phyloP scores from a whole-genome alignment of 2,888 invertebrate genomes.

The Dynastes grantii region DNA sequence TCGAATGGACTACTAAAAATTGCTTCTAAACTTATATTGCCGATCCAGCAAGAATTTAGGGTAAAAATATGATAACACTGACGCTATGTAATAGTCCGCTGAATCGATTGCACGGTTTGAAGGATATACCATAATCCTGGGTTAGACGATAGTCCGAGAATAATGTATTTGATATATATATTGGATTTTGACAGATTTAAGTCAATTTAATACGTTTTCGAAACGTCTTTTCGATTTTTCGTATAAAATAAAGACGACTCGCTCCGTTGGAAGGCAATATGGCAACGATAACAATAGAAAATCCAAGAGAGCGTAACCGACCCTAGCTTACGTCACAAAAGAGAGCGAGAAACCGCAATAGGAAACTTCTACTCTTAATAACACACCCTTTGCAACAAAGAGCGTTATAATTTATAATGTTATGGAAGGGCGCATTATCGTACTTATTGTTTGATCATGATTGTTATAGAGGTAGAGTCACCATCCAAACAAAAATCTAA shows the following conservation, averaged over 20 bases:
- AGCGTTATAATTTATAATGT: not conserved
- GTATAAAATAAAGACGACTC: constrained; percentile 24
- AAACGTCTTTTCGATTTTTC: constrained; percentile 29
- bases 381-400: not conserved
- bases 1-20: not conserved
- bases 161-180: constrained; percentile 31
- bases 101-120: constrained; percentile 2
- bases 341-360: constrained; percentile 28
- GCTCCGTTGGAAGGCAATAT: constrained; percentile 16
- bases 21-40: not conserved
- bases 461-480: no score
- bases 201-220: constrained; percentile 38
- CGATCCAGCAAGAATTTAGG: not conserved
- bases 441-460: no score
- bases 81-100: not conserved
- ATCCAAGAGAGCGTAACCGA: constrained; percentile 36
- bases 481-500: no score
- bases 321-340: constrained; percentile 11
- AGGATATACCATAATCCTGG: constrained; percentile 13
- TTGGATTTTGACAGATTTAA: constrained; percentile 38
- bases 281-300: constrained; percentile 36
- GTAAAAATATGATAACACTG: not conserved
- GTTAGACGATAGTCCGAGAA: not conserved
- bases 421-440: no score
- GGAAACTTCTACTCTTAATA: constrained; percentile 5